Evolutionary conservation across 2,888 invertebrate genomes (phyloP), one percentile per base, ranked within the genome.

Genomic region (Autographa gamma): DNA sequence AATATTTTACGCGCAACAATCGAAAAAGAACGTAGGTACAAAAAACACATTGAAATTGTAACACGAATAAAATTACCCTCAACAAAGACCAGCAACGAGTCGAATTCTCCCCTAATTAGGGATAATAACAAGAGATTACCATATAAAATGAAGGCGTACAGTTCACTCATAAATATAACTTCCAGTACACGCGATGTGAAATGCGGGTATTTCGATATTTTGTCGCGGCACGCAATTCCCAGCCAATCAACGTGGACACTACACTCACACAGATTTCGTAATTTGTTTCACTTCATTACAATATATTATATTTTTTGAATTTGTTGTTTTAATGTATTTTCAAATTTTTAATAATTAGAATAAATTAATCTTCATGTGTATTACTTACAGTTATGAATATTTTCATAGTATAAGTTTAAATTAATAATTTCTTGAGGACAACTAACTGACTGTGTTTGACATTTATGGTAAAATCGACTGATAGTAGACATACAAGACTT

Each of bases 71-170:
- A 59, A 59, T 32, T 59, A 14, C 59, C 31, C 31, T 16, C 14
- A 4, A 56, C n/a, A 19, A 56, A 14, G 16, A 59, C 59, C 16
- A 8, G 43, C 41, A 64, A 64, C 59, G 80, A 64, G 11, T 60
- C 80, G 65, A 76, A 80, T 56, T 32, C 25, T 58, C 14, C 41
- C 41, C 64, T 76, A 63, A 77, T 77, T 77, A 76, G 25, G 54
- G 54, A 56, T 68, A 80, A 77, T 80, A 77, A 77, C 72, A 66
- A 54, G 60, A 32, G 54, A 80, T 80, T 80, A 68, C 65, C 76
- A 80, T 77, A 75, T 80, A 71, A 77, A 80, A 76, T 76, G 81
- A 63, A 58, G 60, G 60, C 48, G 25, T 71, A 65, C 62, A 69
- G 70, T 64, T 41, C 63, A 69, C 54, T 65, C 66, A 63, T 77